Conservation (phyloP, 2,113 vertebrate genomes). For the Phylloscopus trochilus region DNA sequence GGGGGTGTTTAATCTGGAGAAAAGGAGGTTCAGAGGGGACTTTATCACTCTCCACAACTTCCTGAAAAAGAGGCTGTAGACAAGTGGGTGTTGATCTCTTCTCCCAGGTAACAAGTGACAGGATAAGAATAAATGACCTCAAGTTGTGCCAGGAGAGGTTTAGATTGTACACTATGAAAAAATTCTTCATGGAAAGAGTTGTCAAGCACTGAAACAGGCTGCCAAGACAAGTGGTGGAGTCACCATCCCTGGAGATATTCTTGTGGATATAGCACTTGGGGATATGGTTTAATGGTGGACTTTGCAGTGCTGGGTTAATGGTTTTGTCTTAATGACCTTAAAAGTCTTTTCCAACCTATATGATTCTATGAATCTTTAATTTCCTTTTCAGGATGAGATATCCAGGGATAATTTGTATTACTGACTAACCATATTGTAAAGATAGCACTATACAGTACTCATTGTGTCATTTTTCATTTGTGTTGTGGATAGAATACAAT, state of each 20-base stretch:
- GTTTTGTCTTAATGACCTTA: background rate
- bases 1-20: background rate
- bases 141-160: fast-evolving
- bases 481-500: background rate
- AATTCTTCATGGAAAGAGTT: background rate
- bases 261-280: fast-evolving
- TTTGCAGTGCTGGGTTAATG: fast-evolving
- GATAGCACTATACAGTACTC: background rate
- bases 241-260: background rate
- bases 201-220: background rate
- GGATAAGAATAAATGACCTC: background rate
- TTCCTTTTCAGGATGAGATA: background rate
- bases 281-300: background rate
- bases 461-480: background rate
- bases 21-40: background rate
- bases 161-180: background rate
- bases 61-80: background rate
- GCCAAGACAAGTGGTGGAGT: background rate
- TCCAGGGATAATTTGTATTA: background rate
- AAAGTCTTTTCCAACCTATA: background rate
- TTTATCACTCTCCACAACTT: background rate
- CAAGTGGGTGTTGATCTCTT: fast-evolving
- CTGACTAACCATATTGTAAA: background rate
- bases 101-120: fast-evolving
- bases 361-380: background rate